These are phyloP conservation scores for Drepana arcuata DNA, from an alignment of 1,140 invertebrate species.

Conservation along the genomic window DNA sequence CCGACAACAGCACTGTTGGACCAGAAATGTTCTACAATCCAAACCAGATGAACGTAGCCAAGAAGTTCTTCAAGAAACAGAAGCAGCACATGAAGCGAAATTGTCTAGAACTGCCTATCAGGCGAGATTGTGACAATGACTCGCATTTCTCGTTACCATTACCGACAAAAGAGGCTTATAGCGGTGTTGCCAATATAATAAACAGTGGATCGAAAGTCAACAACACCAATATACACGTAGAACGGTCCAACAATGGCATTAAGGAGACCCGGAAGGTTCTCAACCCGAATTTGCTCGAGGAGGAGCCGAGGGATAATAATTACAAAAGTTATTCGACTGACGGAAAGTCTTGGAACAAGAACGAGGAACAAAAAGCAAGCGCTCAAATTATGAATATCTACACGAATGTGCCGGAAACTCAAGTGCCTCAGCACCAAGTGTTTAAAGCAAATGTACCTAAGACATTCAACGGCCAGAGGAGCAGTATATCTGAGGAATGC, in stretches of 20 bases:
- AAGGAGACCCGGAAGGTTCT: slow-evolving; percentile 55
- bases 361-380: slow-evolving; percentile 54
- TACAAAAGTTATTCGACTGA: slow-evolving; percentile 66
- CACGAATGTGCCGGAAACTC: slow-evolving; percentile 80
- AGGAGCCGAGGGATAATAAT: slow-evolving; percentile 64
- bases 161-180: slow-evolving; percentile 69
- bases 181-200: slow-evolving; percentile 76
- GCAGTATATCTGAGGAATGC: slow-evolving; percentile 59
- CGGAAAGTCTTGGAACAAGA: slow-evolving; percentile 45
- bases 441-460: slow-evolving; percentile 57
- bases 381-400: slow-evolving; percentile 81
- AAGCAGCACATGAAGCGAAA: slow-evolving; percentile 82
- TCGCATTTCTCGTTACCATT: slow-evolving; percentile 72
- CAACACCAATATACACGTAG: slow-evolving; percentile 84
- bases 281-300: slow-evolving; percentile 77
- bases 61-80: slow-evolving; percentile 93
- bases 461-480: slow-evolving; percentile 42
- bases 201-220: slow-evolving; percentile 81
- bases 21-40: slow-evolving; percentile 93
- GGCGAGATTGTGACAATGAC: slow-evolving; percentile 76
- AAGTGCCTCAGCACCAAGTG: slow-evolving; percentile 75
- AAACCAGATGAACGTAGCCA: slow-evolving; percentile 91
- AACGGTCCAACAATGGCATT: slow-evolving; percentile 70
- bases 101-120: slow-evolving; percentile 78
- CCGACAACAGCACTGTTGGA: slow-evolving; percentile 72